phyloP scores from a whole-genome alignment of 2,888 invertebrate species.

The Syrphus vitripennis region DNA sequence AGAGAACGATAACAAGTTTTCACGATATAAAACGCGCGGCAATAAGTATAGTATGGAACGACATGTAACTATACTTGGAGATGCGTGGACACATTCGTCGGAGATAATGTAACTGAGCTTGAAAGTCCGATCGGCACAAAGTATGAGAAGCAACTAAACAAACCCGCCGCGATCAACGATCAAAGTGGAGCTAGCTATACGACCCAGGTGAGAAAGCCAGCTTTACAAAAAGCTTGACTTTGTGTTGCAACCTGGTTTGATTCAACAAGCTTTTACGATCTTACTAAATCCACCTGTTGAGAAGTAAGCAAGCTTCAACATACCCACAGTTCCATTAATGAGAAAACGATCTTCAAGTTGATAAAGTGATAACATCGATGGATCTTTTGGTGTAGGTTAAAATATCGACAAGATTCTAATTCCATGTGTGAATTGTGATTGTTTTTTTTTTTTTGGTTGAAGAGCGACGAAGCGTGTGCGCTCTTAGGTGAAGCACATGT shows the following conservation, averaged over 20 bases:
- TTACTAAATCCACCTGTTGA: conserved; percentile 46
- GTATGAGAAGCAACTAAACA: conserved; percentile 52
- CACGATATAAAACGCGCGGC: conserved; percentile 35
- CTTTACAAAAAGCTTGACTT: not conserved
- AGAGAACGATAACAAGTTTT: conserved; percentile 67
- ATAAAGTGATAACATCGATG: conserved; percentile 46
- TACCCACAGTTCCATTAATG: not conserved
- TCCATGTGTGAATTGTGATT: not conserved
- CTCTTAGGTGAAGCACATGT: not conserved
- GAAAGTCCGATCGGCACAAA: conserved; percentile 37
- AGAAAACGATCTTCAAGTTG: conserved; percentile 4
- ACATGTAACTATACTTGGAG: not conserved
- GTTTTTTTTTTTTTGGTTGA: no score
- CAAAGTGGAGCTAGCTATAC: not conserved
- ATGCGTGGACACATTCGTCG: conserved; percentile 42
- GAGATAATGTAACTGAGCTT: conserved; percentile 1
- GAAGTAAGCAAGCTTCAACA: not conserved
- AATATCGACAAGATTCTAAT: not conserved
- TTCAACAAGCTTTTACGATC: conserved; percentile 35
- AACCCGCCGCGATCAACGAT: not conserved
- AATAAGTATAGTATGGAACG: conserved; percentile 10
- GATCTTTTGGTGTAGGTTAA: not conserved
- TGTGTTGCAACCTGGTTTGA: conserved; percentile 42
- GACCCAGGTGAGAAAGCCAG: not conserved
- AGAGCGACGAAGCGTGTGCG: not conserved